These are phyloP conservation scores for Palaemon carinicauda DNA, from an alignment of 1,140 invertebrate species.

Conservation along the genomic window DNA sequence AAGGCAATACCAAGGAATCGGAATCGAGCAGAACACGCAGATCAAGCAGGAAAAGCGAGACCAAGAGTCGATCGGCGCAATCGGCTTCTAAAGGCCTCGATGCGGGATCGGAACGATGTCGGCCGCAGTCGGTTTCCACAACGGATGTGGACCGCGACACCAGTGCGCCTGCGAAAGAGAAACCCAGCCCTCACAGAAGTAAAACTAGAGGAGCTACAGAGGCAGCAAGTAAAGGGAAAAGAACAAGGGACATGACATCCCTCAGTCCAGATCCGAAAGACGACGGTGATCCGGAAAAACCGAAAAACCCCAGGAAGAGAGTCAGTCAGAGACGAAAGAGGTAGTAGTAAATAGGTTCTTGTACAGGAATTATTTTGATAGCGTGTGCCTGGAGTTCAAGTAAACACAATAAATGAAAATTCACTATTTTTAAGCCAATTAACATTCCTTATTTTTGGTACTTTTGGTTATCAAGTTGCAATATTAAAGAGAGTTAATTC, in stretches of 20 bases:
- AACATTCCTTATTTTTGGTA: too few relatives aligned
- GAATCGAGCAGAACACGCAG: slow-evolving; percentile 22
- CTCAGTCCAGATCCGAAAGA: slow-evolving; percentile 38
- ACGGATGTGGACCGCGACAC: neutral
- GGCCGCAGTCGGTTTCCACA: neutral
- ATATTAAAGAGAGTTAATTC: too few relatives aligned
- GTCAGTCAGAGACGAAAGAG: slow-evolving; percentile 5
- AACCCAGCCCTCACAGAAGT: neutral
- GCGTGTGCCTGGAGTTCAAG: too few relatives aligned
- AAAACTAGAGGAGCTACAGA: neutral
- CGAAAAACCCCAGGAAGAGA: neutral
- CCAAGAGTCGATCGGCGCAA: neutral
- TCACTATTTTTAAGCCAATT: too few relatives aligned
- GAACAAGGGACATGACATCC: slow-evolving; percentile 43
- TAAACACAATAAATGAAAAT: too few relatives aligned
- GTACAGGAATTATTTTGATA: too few relatives aligned
- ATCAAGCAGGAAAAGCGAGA: too few relatives aligned
- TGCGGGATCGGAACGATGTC: neutral
- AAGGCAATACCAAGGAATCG: slow-evolving; percentile 30
- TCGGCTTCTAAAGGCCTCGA: too few relatives aligned
- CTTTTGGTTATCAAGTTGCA: too few relatives aligned
- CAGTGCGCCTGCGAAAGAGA: neutral
- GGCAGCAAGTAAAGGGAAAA: slow-evolving; percentile 13
- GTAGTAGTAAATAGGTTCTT: neutral
- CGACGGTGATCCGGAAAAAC: neutral